Evolutionary conservation across 1,140 invertebrate species (phyloP).

Genomic region (Xylocopa sonorina): DNA sequence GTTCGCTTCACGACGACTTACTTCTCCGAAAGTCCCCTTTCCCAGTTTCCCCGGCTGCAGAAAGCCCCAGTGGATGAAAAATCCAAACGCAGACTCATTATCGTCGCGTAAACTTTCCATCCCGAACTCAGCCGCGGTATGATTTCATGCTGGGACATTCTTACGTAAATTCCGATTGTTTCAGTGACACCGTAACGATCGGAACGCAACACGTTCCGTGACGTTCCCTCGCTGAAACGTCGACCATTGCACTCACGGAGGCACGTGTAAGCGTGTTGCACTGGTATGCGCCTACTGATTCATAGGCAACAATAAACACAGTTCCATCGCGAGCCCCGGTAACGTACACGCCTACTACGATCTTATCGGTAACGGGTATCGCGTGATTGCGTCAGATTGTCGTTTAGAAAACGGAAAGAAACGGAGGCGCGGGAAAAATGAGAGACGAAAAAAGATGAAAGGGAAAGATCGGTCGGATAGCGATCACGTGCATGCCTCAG

Average conservation of each 20-base stretch:
- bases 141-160: conserved; percentile 22
- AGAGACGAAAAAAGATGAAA: background rate
- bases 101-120: conserved; percentile 26
- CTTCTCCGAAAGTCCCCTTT: background rate
- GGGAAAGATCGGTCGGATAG: background rate
- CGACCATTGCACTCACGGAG: conserved; percentile 11
- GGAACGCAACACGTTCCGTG: conserved; percentile 23
- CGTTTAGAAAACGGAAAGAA: background rate
- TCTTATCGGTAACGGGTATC: conserved; percentile 7
- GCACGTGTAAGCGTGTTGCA: background rate
- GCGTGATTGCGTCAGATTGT: conserved; percentile 43
- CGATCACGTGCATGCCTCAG: background rate
- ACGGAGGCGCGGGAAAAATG: background rate
- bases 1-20: background rate
- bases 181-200: conserved; percentile 26
- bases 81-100: background rate
- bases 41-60: background rate
- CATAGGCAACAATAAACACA: conserved; percentile 15
- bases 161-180: conserved; percentile 40
- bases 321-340: background rate
- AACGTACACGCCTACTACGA: background rate
- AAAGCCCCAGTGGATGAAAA: background rate
- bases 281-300: conserved; percentile 17
- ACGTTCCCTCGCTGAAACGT: conserved; percentile 15
- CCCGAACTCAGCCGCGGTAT: background rate